Base-by-base conservation (phyloP, 2,113 vertebrate species). In the Talpa occidentalis region DNA sequence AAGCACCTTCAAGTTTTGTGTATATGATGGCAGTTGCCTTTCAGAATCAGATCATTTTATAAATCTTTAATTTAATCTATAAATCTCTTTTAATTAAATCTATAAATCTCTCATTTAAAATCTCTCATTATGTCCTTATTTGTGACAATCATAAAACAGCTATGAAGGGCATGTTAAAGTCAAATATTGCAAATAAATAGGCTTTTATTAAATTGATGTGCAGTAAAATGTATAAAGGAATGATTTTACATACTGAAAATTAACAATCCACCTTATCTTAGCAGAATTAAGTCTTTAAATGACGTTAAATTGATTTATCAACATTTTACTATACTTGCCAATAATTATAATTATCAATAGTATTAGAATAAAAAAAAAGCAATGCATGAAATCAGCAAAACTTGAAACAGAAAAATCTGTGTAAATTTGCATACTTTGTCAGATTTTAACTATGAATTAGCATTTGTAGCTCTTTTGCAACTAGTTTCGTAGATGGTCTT, bases 271-370 rank as follows among this genome's bases (percentile, higher is more conserved):
- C 88, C 95, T 97, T 93, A 94, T 95, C 94, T 97, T 96, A 91
- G 97, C 90, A 94, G 91, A 95, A 74, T 94, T 96, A 92, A 93
- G 77, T 88, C 97, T 97, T 67, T 94, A 97, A 95, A 93, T 95
- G 81, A 81, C 54, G 42, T 91, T 94, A 76, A 94, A 80, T 94
- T 88, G 66, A 72, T 74, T 95, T 95, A 96, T 92, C 62, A 95
- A 35, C 83, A 37, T 96, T 96, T 92, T 92, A 40, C 67, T 82
- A 56, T 94, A 91, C 94, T 97, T 94, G 78, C 96, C 95, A 84
- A 9, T 82, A 90, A 79, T 89, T 89, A 77, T 84, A 94, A 95
- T 96, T 95, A 90, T 95, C 95, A 80, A 10, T 64, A 93, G 62
- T 96, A 87, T 72, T 82, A 90, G 70, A 89, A 66, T 96, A 47